Evolutionary conservation across 2,113 vertebrate species (phyloP).

Genomic region (Origma solitaria): DNA sequence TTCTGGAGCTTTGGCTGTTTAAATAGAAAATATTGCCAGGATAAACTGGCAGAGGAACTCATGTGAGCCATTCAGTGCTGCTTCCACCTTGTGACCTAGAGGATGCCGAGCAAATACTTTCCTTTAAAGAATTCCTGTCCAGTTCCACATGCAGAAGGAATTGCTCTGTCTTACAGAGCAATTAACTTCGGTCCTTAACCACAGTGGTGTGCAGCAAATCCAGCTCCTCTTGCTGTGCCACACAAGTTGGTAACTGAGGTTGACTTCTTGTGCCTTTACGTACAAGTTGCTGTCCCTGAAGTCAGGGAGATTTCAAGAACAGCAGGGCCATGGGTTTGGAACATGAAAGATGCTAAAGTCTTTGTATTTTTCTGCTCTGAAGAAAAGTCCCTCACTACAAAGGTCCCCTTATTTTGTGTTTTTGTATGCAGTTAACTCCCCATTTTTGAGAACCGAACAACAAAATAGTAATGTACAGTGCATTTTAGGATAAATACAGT

Average conservation of each 20-base stretch:
- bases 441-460: neutral
- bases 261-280: neutral
- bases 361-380: neutral
- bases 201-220: neutral
- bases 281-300: neutral
- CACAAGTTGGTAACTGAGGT: neutral
- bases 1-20: neutral
- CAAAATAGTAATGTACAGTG: neutral
- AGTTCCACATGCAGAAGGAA: neutral
- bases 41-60: neutral
- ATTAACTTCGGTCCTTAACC: accelerated
- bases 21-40: neutral
- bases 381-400: neutral
- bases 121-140: neutral
- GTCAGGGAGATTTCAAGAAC: neutral
- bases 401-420: neutral
- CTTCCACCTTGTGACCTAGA: neutral
- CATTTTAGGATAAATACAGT: slow-evolving; percentile 20
- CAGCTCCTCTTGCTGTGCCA: neutral
- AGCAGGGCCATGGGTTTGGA: neutral
- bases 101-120: neutral
- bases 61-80: neutral
- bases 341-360: neutral
- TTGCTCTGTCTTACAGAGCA: neutral
- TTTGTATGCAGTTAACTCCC: neutral